Evolutionary conservation across 2,797 vertebrate species (phyloP), one percentile per base, ranked within the genome.

Genomic region (Oreortyx pictus): DNA sequence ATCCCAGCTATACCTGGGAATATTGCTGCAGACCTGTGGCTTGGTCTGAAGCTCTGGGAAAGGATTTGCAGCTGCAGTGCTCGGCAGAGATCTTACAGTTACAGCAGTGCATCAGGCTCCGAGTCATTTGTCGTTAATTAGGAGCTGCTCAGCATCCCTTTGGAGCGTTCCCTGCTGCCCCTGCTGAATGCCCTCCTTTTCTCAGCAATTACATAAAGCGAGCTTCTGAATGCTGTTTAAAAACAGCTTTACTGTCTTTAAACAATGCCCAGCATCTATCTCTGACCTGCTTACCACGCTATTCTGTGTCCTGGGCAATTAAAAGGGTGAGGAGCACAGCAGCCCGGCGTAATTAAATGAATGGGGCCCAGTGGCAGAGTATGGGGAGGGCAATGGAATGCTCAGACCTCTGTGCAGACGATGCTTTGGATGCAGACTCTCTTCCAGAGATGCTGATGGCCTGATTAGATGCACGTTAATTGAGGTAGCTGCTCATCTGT

Each of bases 91-190:
- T 71, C 84, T 88, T 18, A 14, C 59, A 39, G 75, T 23, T 68
- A 57, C 60, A 79, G 91, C 75, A 86, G 61, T 75, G 47, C 93
- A 71, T 75, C 31, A 15, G 67, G 4, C 76, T 79, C 44, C 24
- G 22, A 96, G 91, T 89, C 6, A 82, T 64, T 91, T 61, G 89
- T 82, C 56, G 27, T 89, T 95, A 93, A 95, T 86, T 94, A 95
- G 76, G 78, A 93, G 31, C 56, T 13, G 54, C 83, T 60, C 89
- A 54, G 4, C 47, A 2, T 88, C 82, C 56, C 81, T 91, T 68
- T 15, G 3, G 49, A 82, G 89, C 6, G 29, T 49, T 91, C 87
- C 83, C 76, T 35, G 66, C 76, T 77, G 90, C 82, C 84, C 70
- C 72, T 77, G 80, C 85, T 59, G 33, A 91, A 65, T 78, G 91